These are phyloP conservation scores for Tyto alba DNA, from an alignment of 2,113 vertebrate genomes.

Conservation along the genomic window DNA sequence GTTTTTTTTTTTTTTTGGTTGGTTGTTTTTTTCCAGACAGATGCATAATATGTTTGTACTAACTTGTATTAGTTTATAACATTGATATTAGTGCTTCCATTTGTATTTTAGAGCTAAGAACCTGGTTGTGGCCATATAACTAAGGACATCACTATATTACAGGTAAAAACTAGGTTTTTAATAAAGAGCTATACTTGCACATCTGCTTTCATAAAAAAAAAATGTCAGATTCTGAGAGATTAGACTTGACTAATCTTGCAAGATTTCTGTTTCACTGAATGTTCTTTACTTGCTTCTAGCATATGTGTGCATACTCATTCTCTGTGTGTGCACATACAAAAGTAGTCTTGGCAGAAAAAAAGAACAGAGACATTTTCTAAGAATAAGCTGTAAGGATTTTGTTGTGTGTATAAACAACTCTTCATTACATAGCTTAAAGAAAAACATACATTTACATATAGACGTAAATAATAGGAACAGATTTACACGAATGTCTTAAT, in stretches of 20 bases:
- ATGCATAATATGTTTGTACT: not conserved
- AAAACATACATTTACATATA: not conserved
- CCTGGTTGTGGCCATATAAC: not conserved
- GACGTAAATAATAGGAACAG: not conserved
- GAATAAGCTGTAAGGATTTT: not conserved
- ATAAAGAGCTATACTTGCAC: not conserved
- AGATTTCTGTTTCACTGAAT: not conserved
- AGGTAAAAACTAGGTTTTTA: not conserved
- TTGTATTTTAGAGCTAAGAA: not conserved
- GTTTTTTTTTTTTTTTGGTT: no score
- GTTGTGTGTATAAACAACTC: not conserved
- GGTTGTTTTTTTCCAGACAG: no score
- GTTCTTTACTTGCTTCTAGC: not conserved
- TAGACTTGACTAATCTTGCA: not conserved
- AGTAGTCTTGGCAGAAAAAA: not conserved
- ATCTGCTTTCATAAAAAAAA: not conserved
- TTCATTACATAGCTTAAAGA: not conserved
- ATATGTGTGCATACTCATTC: not conserved
- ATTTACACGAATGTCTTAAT: conserved; percentile 16
- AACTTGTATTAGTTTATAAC: not conserved
- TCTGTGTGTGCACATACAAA: not conserved
- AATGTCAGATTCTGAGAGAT: not conserved
- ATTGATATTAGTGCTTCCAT: not conserved
- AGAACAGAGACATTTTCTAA: not conserved
- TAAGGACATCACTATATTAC: not conserved